Base-by-base conservation (phyloP, 2,797 vertebrate species). In the Rhabdomys pumilio region DNA sequence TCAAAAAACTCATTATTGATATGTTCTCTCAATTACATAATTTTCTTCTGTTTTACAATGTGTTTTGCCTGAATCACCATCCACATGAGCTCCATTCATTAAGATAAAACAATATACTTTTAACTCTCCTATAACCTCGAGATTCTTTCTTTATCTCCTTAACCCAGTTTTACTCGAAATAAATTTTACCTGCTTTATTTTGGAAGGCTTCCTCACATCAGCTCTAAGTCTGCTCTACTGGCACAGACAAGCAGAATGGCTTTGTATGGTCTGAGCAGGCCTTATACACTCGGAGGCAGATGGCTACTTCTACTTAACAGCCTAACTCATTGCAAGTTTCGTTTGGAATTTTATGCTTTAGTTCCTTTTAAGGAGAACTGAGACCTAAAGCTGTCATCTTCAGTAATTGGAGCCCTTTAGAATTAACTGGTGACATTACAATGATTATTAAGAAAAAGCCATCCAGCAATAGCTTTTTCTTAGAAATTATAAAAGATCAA, bases 371-470 rank as follows among this genome's bases (percentile, higher is more conserved):
- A 38, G 41, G n/a, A 69, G 17, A 44, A 90, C 53, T 81, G n/a
- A 94, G 89, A 85, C 15, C 34, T 57, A 95, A 90, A 94, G 19
- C 12, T 50, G 6, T 26, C 15, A 31, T 14, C 47, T n/a, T 13
- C 6, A 22, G 44, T n/a, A 34, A 73, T 2, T 84, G 53, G 22
- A 63, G 53, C 2, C 83, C 34, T 44, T 67, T 22, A 94, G 61
- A 94, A 87, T 80, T 77, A 67, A 77, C 4, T 69, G n/a, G n/a
- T 26, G 72, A 88, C 20, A 47, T 85, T 72, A 87, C 31, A 81
- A 89, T 41, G 55, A 85, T 65, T 86, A 12, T 17, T 38, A 87
- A 89, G 14, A 22, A 65, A 80, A 94, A 63, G 44, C 3, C 73
- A 84, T 61, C 65, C 55, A 80, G 26, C 29, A 53, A 53, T n/a